A percentile compares a stretch with the other conserved stretches of the same genome.
Conservation (phyloP, 2,113 vertebrate species). For the Nyctereutes procyonoides region DNA sequence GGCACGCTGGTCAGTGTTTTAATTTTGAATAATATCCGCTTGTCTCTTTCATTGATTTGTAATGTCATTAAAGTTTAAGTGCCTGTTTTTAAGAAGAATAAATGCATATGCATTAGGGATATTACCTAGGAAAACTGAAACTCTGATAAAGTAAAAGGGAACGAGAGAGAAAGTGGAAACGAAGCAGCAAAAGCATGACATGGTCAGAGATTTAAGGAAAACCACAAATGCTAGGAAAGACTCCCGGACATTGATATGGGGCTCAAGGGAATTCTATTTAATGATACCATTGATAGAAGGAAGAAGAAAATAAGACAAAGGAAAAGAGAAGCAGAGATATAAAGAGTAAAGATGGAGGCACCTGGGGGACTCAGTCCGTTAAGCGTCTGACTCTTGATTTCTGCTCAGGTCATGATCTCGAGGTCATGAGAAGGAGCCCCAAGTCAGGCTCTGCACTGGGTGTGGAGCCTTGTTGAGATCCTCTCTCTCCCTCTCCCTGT, state of each 20-base stretch:
- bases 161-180: background rate
- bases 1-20: background rate
- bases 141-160: background rate
- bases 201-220: background rate
- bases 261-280: slow-evolving; percentile 15
- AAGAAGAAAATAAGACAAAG: background rate
- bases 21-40: background rate
- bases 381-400: background rate
- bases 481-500: background rate
- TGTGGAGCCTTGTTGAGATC: background rate
- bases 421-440: background rate
- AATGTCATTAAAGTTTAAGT: background rate
- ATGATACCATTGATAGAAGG: background rate
- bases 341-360: background rate
- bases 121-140: slow-evolving; percentile 9
- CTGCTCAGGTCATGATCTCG: background rate
- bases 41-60: background rate
- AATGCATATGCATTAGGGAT: background rate
- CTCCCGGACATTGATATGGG: background rate
- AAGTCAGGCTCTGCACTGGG: background rate
- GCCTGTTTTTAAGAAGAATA: background rate
- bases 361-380: background rate
- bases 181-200: background rate
- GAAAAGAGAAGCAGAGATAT: background rate
- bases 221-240: background rate